Conservation (phyloP, 2,113 vertebrate genomes). For the Gyps fulvus region DNA sequence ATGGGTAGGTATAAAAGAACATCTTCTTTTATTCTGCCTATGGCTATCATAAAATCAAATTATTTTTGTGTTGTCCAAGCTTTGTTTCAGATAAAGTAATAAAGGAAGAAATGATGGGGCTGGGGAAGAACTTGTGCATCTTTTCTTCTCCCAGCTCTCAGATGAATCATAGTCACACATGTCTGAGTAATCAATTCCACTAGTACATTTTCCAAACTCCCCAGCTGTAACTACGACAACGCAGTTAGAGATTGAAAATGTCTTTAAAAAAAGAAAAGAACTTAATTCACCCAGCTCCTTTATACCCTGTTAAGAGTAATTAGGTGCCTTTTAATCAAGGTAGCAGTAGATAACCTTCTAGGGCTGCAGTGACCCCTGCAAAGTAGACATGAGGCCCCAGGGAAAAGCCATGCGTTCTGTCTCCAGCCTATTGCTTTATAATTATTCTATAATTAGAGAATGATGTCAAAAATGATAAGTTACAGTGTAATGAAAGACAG, state of each 20-base stretch:
- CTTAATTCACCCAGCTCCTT: neutral
- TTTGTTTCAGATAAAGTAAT: constrained; percentile 48
- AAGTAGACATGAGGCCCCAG: neutral
- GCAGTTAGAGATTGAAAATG: constrained; percentile 21
- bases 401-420: neutral
- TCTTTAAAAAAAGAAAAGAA: constrained; percentile 16
- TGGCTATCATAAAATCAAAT: constrained; percentile 35
- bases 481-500: neutral
- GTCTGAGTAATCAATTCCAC: constrained; percentile 70
- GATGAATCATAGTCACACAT: constrained; percentile 63
- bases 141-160: constrained; percentile 37
- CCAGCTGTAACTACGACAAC: constrained; percentile 55
- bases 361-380: neutral
- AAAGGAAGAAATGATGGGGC: constrained; percentile 38
- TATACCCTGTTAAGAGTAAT: neutral
- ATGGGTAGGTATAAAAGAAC: constrained; percentile 14
- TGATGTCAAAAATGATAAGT: neutral
- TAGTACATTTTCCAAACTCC: constrained; percentile 46
- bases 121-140: constrained; percentile 4
- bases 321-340: neutral
- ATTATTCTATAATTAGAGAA: neutral
- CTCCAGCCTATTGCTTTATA: neutral
- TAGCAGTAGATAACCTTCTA: neutral
- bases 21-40: constrained; percentile 25
- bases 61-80: constrained; percentile 33